A percentile compares a stretch with the other conserved stretches of the same genome.
Evolutionary conservation across 2,797 vertebrate genomes (phyloP).

Genomic region (Silurus aristotelis): DNA sequence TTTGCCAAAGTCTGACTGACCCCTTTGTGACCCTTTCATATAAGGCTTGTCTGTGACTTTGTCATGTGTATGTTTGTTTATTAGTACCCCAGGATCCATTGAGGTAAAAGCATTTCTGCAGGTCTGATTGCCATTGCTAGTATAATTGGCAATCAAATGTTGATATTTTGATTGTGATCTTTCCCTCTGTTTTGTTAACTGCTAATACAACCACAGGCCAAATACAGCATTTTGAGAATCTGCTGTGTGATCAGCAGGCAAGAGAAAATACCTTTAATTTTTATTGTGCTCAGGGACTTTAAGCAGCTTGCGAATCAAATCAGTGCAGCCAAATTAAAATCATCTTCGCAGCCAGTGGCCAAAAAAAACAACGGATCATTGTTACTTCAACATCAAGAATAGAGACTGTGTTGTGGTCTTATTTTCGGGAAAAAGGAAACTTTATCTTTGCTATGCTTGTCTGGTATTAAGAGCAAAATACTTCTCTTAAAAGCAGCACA

Average conservation of each 20-base stretch:
- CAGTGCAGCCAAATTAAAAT: neutral
- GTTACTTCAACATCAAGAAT: neutral
- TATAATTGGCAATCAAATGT: neutral
- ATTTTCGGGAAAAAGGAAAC: neutral
- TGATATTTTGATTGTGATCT: neutral
- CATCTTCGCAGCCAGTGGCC: neutral
- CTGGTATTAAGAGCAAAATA: neutral
- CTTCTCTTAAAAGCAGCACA: neutral
- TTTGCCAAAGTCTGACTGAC: neutral
- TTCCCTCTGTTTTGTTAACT: neutral
- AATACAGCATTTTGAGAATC: neutral
- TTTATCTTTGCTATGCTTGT: neutral
- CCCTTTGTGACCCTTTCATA: neutral
- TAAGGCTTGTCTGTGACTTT: neutral
- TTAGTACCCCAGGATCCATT: neutral
- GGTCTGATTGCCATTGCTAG: neutral
- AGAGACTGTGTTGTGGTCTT: neutral
- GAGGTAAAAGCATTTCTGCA: neutral
- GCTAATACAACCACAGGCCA: neutral
- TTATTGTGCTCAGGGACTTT: neutral
- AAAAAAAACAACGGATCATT: neutral
- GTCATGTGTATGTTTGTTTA: neutral
- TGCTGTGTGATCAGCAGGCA: neutral
- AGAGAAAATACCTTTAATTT: constrained; percentile 1
- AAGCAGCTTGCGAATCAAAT: neutral